Evolutionary conservation across 2,888 invertebrate species (phyloP).

Genomic region (Trichopoda pennipes): DNA sequence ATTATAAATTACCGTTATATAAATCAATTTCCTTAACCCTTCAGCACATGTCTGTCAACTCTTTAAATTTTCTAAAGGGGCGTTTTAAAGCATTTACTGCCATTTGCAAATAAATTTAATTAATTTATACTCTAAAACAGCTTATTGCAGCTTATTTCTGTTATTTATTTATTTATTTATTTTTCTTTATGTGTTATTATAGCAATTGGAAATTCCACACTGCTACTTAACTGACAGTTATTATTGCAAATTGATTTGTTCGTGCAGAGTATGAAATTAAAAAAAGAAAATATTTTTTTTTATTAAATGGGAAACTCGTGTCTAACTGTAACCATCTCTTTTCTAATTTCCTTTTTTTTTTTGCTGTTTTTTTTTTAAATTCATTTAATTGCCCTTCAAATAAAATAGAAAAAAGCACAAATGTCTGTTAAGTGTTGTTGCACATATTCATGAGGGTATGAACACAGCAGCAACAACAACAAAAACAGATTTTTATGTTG

Average conservation of each 20-base stretch:
- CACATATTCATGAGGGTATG: neutral
- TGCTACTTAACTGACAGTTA: neutral
- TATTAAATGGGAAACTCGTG: slow-evolving; percentile 17
- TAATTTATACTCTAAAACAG: slow-evolving; percentile 15
- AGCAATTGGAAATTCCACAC: too few relatives aligned
- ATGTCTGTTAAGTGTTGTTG: neutral
- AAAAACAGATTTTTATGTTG: neutral
- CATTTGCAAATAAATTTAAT: slow-evolving; percentile 17
- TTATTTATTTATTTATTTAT: neutral
- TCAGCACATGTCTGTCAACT: neutral
- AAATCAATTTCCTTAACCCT: slow-evolving; percentile 24
- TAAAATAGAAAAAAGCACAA: slow-evolving; percentile 1
- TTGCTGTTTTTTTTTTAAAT: slow-evolving; percentile 16
- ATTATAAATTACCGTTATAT: neutral
- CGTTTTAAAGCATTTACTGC: neutral
- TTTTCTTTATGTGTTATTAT: too few relatives aligned
- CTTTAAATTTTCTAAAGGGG: slow-evolving; percentile 17
- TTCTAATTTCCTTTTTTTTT: slow-evolving; percentile 32
- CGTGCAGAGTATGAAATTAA: neutral
- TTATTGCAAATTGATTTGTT: neutral
- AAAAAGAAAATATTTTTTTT: slow-evolving; percentile 5
- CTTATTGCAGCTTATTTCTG: neutral
- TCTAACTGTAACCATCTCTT: neutral
- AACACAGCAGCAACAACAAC: too few relatives aligned
- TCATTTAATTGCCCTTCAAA: slow-evolving; percentile 52